Percentiles rank a stretch among this genome's conserved stretches.
These are phyloP conservation scores for Ceratosolen solmsi DNA, from an alignment of 1,140 invertebrate genomes.

Conservation along the genomic window DNA sequence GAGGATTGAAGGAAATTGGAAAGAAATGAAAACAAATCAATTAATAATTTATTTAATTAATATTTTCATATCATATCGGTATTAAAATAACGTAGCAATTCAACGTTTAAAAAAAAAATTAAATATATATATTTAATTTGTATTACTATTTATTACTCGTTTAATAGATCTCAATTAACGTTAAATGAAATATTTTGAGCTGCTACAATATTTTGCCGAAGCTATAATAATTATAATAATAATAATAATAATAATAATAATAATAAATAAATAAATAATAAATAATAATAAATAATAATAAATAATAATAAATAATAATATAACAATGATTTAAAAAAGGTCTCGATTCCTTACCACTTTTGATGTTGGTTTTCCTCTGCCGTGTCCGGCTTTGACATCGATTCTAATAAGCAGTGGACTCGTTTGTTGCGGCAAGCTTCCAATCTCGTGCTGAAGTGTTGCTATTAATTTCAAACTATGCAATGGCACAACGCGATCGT, in stretches of 20 bases:
- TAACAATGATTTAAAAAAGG: slow-evolving; percentile 22
- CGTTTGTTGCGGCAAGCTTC: slow-evolving; percentile 78
- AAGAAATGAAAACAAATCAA: background rate
- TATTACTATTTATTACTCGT: too few species aligned
- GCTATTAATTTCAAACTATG: slow-evolving; percentile 97
- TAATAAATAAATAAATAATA: too few species aligned
- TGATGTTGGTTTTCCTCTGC: slow-evolving; percentile 94
- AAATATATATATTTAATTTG: too few species aligned
- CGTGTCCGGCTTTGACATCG: slow-evolving; percentile 97
- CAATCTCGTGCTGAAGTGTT: slow-evolving; percentile 86
- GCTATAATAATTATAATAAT: background rate
- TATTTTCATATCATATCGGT: background rate
- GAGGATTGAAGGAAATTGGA: too few species aligned
- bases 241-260: too few species aligned
- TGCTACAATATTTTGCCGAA: background rate
- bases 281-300: too few species aligned
- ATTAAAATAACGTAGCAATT: background rate
- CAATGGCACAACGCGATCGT: slow-evolving; percentile 96
- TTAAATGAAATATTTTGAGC: background rate
- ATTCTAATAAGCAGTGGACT: slow-evolving; percentile 92
- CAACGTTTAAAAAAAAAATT: background rate
- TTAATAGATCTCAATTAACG: too few species aligned
- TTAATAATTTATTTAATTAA: background rate
- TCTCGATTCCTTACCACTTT: slow-evolving; percentile 82
- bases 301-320: background rate